Conservation (phyloP, 2,888 invertebrate species). For the Cataglyphis altisquamis region DNA sequence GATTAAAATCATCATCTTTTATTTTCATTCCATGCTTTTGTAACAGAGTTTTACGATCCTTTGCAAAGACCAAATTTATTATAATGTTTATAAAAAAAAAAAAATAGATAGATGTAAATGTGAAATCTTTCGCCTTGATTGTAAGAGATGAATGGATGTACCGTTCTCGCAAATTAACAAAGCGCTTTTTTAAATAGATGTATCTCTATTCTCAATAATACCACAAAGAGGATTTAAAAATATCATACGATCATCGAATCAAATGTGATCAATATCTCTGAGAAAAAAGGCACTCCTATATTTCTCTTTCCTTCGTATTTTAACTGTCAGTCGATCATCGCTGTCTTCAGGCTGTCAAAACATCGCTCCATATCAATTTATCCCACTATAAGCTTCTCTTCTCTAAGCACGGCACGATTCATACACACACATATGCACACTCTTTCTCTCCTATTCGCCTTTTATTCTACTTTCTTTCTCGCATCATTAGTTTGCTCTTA, state of each 20-base stretch:
- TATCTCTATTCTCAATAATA: not conserved
- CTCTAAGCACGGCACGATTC: constrained; percentile 9
- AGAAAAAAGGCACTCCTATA: not conserved
- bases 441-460: not conserved
- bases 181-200: not conserved
- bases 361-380: constrained; percentile 39
- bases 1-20: constrained; percentile 19
- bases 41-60: not conserved
- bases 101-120: not conserved
- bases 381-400: not conserved
- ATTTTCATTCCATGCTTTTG: not conserved
- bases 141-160: not conserved
- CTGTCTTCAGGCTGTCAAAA: constrained; percentile 36
- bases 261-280: constrained; percentile 31
- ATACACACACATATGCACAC: not conserved
- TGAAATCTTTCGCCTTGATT: not conserved
- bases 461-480: constrained; percentile 18
- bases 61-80: not conserved
- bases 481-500: constrained; percentile 1
- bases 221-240: constrained; percentile 16
- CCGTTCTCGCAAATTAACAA: not conserved
- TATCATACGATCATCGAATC: constrained; percentile 17
- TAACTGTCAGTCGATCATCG: constrained; percentile 31
- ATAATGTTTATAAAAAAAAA: not conserved
- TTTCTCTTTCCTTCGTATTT: not conserved